A percentile compares a stretch with the other conserved stretches of the same genome.
Evolutionary conservation across 2,888 invertebrate genomes (phyloP).

Genomic region (Pegoplata infirma): DNA sequence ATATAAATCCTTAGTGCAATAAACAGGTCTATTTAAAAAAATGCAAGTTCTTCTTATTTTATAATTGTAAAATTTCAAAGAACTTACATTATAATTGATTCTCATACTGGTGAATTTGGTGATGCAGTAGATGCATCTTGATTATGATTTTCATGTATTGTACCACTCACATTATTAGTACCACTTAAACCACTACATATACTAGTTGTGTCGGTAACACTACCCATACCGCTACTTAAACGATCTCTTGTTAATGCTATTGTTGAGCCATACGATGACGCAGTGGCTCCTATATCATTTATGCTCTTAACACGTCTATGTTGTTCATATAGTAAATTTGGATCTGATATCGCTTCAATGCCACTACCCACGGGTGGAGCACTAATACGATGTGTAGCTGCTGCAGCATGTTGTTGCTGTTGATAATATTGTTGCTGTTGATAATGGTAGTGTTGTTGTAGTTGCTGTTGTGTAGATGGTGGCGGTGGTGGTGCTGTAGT

Average conservation of each 20-base stretch:
- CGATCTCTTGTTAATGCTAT: conserved; percentile 48
- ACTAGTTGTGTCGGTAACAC: conserved; percentile 43
- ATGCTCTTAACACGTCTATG: conserved; percentile 77
- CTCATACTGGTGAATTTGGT: conserved; percentile 74
- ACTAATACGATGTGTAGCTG: conserved; percentile 73
- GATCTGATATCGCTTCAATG: conserved; percentile 67
- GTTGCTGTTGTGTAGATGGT: conserved; percentile 74
- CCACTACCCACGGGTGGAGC: conserved; percentile 74
- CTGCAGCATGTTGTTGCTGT: conserved; percentile 62
- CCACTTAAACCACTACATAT: conserved; percentile 50
- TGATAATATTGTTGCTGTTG: conserved; percentile 73
- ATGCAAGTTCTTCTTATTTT: no score
- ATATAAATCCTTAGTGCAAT: no score
- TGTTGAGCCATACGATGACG: conserved; percentile 54
- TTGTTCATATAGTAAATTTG: conserved; percentile 74
- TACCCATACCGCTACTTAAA: conserved; percentile 43
- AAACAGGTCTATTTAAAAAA: conserved; percentile 25
- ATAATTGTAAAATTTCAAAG: no score
- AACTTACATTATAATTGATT: conserved; percentile 71
- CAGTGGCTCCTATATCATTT: conserved; percentile 76
- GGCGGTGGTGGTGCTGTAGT: conserved; percentile 76
- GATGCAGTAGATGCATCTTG: conserved; percentile 67
- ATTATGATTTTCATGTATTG: conserved; percentile 51
- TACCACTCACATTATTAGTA: conserved; percentile 27
- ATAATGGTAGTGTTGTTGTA: conserved; percentile 72